Base-by-base conservation (phyloP, 2,113 vertebrate species). In the Zapornia atra region DNA sequence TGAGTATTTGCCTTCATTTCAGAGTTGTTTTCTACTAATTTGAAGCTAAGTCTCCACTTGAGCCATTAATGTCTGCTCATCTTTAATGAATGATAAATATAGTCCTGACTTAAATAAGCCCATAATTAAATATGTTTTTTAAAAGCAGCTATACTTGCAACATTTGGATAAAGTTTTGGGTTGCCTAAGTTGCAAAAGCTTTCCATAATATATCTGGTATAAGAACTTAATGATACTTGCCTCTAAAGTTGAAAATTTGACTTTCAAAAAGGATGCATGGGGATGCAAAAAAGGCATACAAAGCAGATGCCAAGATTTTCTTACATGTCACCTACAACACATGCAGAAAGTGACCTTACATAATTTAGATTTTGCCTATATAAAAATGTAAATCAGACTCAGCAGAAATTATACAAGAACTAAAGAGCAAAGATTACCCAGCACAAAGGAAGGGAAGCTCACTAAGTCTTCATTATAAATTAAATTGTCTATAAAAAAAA, bases 331-430 rank as follows among this genome's bases (percentile, higher is more conserved):
- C n/a, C 40, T 90, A 56, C 25, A 89, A 77, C n/a, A 86, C 71
- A 85, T 86, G 88, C 56, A 93, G 60, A 94, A 90, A 90, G 24
- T 90, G 71, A 94, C 96, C 79, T 95, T 88, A 78, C 15, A 4
- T 83, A 69, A 13, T 83, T 93, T 80, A 0, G 1, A 85, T 76
- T 96, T 94, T 91, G 38, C 71, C n/a, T 78, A 46, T 36, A 76
- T 54, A 66, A 95, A 82, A 90, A 73, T 83, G 42, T 26, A 92
- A 93, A 92, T 70, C 25, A 83, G 26, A 34, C 76, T 88, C 64
- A 92, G 40, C 54, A 83, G 36, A 94, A 86, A 86, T 82, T 90
- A 53, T 50, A 24, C 40, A 65, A 61, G 57, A 85, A 72, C 6
- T 1, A 4, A 93, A 70, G 60, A 91, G 26, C 5, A 76, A 94